Evolutionary conservation across 2,797 vertebrate species (phyloP).

Genomic region (Urophycis tenuis): DNA sequence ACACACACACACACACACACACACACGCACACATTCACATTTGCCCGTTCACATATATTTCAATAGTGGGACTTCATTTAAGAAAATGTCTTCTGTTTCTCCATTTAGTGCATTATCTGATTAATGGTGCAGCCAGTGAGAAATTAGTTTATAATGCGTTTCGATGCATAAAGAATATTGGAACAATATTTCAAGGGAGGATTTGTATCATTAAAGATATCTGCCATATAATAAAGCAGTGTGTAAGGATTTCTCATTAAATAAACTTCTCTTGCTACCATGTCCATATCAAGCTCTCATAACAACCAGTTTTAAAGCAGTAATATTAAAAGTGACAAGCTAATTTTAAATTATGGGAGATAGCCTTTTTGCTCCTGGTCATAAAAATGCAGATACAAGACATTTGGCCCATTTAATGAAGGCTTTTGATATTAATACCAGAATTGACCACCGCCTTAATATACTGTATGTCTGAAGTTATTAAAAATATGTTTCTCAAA

Average conservation of each 20-base stretch:
- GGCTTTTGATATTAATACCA: not conserved
- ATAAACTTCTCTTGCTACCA: not conserved
- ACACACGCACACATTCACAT: conserved; percentile 7
- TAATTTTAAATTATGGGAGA: not conserved
- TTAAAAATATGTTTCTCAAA: not conserved
- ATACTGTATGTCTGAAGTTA: not conserved
- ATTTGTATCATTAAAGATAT: conserved; percentile 11
- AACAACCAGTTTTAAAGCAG: not conserved
- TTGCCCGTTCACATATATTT: not conserved
- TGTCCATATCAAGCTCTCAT: not conserved
- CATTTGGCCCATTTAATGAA: not conserved
- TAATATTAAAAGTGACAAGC: not conserved
- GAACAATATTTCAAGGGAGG: conserved; percentile 23
- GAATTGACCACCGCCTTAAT: not conserved
- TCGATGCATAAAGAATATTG: conserved; percentile 29
- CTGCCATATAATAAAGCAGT: conserved; percentile 4
- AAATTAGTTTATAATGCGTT: conserved; percentile 36
- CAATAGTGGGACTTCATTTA: not conserved
- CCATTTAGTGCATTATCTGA: conserved; percentile 4
- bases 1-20: conserved; percentile 10
- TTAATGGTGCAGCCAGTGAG: conserved; percentile 27
- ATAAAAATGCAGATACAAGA: not conserved
- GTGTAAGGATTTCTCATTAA: conserved; percentile 13
- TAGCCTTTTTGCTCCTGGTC: not conserved
- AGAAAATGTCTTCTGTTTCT: not conserved